A percentile compares a stretch with the other conserved stretches of the same genome.
These are phyloP conservation scores for Notiomystis cincta DNA, from an alignment of 2,113 vertebrate species.

Conservation along the genomic window DNA sequence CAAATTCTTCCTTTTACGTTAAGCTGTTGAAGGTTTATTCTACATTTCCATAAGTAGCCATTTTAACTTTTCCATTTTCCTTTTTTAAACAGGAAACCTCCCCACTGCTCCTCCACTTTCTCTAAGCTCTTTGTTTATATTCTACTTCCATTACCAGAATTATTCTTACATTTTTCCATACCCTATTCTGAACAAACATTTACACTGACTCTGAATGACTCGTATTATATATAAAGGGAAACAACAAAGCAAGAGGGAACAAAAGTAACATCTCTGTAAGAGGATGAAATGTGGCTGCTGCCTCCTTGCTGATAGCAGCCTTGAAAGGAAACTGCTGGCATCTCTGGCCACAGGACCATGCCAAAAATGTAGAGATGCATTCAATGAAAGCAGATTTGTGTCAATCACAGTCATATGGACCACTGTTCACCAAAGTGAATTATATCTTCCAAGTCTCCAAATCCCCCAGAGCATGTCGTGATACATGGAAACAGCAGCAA, in stretches of 20 bases:
- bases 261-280: not conserved
- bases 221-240: not conserved
- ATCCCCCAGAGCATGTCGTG: accelerated
- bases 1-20: constrained; percentile 15
- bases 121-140: constrained; percentile 59
- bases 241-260: constrained; percentile 16
- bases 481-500: not conserved
- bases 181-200: constrained; percentile 49
- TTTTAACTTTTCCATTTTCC: constrained; percentile 61
- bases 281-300: not conserved
- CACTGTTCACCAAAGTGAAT: not conserved
- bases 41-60: constrained; percentile 43
- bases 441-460: not conserved
- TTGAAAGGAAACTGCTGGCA: not conserved
- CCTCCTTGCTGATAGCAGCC: not conserved
- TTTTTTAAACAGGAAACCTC: constrained; percentile 65
- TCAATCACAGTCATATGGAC: not conserved
- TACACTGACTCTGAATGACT: constrained; percentile 7
- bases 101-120: constrained; percentile 49
- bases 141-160: constrained; percentile 58
- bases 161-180: constrained; percentile 59
- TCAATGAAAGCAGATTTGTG: accelerated
- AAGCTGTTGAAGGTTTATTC: constrained; percentile 19
- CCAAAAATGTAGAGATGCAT: not conserved
- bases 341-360: not conserved